A percentile compares a stretch with the other conserved stretches of the same genome.
Conservation (phyloP, 1,140 invertebrate genomes). For the Phthorimaea operculella region DNA sequence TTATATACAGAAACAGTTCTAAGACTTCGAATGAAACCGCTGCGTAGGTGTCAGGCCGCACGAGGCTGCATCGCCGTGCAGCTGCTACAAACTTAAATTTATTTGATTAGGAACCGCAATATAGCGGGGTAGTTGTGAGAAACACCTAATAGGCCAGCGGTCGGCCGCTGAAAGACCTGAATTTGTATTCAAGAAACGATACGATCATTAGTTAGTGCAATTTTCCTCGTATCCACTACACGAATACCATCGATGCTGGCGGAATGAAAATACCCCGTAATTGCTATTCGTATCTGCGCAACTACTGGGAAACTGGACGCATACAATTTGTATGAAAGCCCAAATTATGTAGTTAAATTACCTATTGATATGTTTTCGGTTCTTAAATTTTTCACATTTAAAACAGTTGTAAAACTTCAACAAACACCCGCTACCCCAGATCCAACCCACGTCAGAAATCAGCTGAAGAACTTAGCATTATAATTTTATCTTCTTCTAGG, state of each 20-base stretch:
- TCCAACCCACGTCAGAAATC: too few relatives aligned
- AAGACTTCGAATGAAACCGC: too few relatives aligned
- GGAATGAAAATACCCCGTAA: conserved; percentile 49
- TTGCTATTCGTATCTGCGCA: conserved; percentile 35
- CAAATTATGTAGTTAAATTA: conserved; percentile 21
- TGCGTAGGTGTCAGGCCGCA: too few relatives aligned
- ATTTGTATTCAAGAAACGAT: conserved; percentile 61
- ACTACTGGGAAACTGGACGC: conserved; percentile 28
- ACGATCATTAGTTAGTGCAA: conserved; percentile 61
- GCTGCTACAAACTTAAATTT: too few relatives aligned
- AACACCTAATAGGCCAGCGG: conserved; percentile 16
- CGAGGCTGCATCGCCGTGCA: too few relatives aligned
- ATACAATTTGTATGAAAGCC: conserved; percentile 22
- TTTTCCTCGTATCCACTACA: conserved; percentile 51
- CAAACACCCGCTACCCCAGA: too few relatives aligned
- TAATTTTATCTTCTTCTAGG: not conserved
- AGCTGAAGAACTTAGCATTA: not conserved
- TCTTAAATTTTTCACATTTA: too few relatives aligned
- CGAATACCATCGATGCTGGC: conserved; percentile 36
- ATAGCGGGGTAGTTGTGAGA: too few relatives aligned
- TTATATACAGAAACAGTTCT: too few relatives aligned
- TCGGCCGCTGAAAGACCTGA: conserved; percentile 43
- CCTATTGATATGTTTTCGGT: too few relatives aligned
- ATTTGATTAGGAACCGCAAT: too few relatives aligned
- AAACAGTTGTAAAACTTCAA: too few relatives aligned